Base-by-base conservation (phyloP, 2,113 vertebrate species). In the Campylomormyrus tamandua region DNA sequence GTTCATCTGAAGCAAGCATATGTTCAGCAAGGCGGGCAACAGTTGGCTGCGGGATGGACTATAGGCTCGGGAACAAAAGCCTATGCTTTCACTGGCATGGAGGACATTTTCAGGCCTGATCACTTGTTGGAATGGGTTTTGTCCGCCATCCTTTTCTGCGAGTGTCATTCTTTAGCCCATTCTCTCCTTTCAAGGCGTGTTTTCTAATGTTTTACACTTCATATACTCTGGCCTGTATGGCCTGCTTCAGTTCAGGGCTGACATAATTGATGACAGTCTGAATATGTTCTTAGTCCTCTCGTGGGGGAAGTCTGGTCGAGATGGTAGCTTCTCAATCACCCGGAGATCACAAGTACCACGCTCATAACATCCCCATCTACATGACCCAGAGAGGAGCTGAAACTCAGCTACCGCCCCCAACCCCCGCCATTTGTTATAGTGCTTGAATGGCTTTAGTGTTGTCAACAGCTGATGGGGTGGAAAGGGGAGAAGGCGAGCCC, bases 171-270 rank as follows among this genome's bases (percentile, higher is more conserved):
- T 95, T 91, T 77, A 89, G 92, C 95, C 95, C 93, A 94, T 90
- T 90, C 17, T 95, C 94, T 94, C 90, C 95, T 96, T 97, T 96
- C 97, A 96, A 97, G 96, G 97, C 96, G 96, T 96, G 96, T 97
- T 96, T 94, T 95, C 94, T 95, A 96, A 96, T 98, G 96, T 98
- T 98, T 98, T 97, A 98, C 97, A 99, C 97, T 98, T 98, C 97
- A 97, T 98, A 97, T 98, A 98, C 97, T 97, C 97, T 96, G 96
- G 95, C 97, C 62, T 97, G 96, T 94, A 91, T 91, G 94, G 94
- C 94, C 96, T 95, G 85, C 95, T 93, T 95, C 94, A 95, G 95
- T 96, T 95, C 90, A 91, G 93, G 94, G 94, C 96, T 96, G 96
- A 96, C 95, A 93, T 96, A 96, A 93, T 97, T 97, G 96, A 97